A percentile compares a stretch with the other conserved stretches of the same genome.
Conservation (phyloP, 2,113 vertebrate species). For the Xiphias gladius region DNA sequence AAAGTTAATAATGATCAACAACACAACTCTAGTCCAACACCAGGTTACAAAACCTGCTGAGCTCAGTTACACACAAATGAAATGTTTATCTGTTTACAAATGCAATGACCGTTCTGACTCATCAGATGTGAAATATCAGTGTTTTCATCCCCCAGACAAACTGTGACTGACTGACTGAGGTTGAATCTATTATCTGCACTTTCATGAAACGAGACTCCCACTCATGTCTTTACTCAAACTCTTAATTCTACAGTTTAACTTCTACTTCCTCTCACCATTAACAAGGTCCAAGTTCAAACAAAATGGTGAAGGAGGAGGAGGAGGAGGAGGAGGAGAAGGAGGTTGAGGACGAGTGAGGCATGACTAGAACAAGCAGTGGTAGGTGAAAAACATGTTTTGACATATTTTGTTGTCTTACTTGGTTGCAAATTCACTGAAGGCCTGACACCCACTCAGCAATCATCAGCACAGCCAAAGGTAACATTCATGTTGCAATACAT, state of each 20-base stretch:
- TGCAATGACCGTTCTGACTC: constrained; percentile 8
- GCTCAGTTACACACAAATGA: constrained; percentile 29
- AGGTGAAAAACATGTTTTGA: constrained; percentile 74
- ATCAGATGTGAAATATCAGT: constrained; percentile 26
- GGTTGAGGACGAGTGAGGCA: constrained; percentile 42
- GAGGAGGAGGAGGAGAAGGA: background rate
- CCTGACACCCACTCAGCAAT: constrained; percentile 73
- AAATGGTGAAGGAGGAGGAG: constrained; percentile 23
- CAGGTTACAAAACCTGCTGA: constrained; percentile 3
- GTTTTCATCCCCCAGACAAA: constrained; percentile 30
- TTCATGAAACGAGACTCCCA: constrained; percentile 45
- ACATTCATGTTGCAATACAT: constrained; percentile 61
- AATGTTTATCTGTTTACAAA: constrained; percentile 23
- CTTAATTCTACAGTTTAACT: constrained; percentile 44
- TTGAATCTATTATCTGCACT: constrained; percentile 2
- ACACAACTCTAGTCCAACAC: background rate
- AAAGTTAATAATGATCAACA: constrained; percentile 7
- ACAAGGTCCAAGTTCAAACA: constrained; percentile 67
- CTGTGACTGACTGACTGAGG: constrained; percentile 6
- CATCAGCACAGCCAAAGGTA: constrained; percentile 71
- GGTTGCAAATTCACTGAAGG: constrained; percentile 68
- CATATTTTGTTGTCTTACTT: constrained; percentile 68
- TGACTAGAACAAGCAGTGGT: constrained; percentile 42
- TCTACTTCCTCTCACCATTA: constrained; percentile 41
- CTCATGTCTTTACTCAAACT: constrained; percentile 13